Evolutionary conservation across 1,140 invertebrate genomes (phyloP), one percentile per base, ranked within the genome.

Genomic region (Metopolophium dirhodum): DNA sequence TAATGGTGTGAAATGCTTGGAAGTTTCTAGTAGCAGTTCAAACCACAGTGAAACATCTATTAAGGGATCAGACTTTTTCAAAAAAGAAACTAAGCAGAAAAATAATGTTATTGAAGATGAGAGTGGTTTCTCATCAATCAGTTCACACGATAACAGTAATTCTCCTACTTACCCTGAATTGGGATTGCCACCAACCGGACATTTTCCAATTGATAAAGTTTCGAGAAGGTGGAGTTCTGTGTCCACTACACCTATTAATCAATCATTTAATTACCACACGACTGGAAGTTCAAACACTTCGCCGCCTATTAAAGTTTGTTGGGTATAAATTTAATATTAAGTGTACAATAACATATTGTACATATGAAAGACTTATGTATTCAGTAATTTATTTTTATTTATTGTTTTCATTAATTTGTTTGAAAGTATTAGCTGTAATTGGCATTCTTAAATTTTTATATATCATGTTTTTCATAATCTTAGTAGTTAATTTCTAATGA

Each of bases 101-200:
- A 51, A 49, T 91, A 85, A 85, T 45, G 41, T 54, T 7, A 30
- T 93, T 77, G 97, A 98, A 94, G 97, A 97, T 94, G 97, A 98
- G 94, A 97, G 97, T 94, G 97, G 97, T 26, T 98, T 98, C 95
- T 97, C 97, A 26, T 97, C 97, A 7, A 97, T 98, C 95, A 97
- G 96, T 95, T 97, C 97, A 7, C 98, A 97, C 94, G 97, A 97
- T 95, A 97, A 97, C 94, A 96, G 97, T 37, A 96, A 97, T 41
- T 97, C 97, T 23, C 93, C 93, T 23, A 94, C 93, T 47, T 94
- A 94, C 87, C 94, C 94, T 2, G 94, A 94, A 83, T 91, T 95
- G 7, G 94, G 94, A 22, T 93, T 95, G 14, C 94, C 94, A 18
- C 94, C 94, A 22, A 94, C 94, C 4, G 94, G 94, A 3, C 90